Base-by-base conservation (phyloP, 2,797 vertebrate species). In the Acanthopagrus latus region DNA sequence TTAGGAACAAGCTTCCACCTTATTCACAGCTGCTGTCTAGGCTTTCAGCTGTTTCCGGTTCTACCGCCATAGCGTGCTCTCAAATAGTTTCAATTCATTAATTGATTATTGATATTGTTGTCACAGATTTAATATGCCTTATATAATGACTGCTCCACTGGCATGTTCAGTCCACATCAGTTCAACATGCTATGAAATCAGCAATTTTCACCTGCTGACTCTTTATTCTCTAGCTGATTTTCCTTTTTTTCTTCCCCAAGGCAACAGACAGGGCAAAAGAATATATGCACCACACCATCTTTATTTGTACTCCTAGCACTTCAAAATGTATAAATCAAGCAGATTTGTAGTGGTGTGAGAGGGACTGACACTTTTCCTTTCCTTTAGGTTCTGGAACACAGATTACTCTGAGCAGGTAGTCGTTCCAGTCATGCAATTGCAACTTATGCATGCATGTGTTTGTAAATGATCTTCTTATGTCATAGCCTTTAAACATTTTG, bases 1-100 rank as follows among this genome's bases (percentile, higher is more conserved):
- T 82, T 78, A 81, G 21, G 47, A 64, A 57, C 17, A 79, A 8
- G 12, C 68, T 44, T 66, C 74, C 50, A 64, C 48, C 23, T 60
- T 38, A 21, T 43, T 65, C 71, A 71, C 64, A 71, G 68, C 55
- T 59, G 51, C 67, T 47, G 59, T 27, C 60, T 46, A 44, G 51
- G 23, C 55, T 29, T 68, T 48, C 65, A 60, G 48, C 55, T 59
- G 17, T n/a, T 68, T 55, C 60, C 17, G 23, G 0, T 48, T 60
- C 51, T 74, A 12, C 44, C 38, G 50, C 13, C n/a, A 10, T 2
- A 21, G 3, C 41, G 3, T 13, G 13, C 17, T 16, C 18, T 60
- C 62, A 29, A 43, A 51, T 65, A 33, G 64, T 64, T 57, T 41
- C 8, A 33, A 9, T 64, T 58, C 9, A 27, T 43, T 27, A 46